phyloP scores from a whole-genome alignment of 2,888 invertebrate genomes.

The Trichogramma evanescens region DNA sequence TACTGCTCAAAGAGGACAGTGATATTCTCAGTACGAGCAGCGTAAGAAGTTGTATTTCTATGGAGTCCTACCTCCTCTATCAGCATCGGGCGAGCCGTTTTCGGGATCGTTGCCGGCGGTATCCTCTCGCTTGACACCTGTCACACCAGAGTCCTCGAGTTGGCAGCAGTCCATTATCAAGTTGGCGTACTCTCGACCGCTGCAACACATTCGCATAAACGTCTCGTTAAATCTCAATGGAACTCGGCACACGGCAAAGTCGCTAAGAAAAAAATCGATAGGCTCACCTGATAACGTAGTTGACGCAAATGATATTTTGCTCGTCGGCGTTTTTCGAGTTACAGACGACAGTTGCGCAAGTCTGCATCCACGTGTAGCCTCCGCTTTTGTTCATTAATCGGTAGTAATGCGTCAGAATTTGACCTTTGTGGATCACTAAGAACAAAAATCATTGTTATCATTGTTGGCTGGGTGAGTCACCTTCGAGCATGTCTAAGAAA shows the following conservation, averaged over 20 bases:
- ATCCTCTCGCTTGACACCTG: slow-evolving; percentile 79
- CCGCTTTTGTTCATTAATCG: slow-evolving; percentile 93
- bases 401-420: slow-evolving; percentile 93
- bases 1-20: too few relatives aligned
- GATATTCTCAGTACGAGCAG: too few relatives aligned
- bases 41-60: too few relatives aligned
- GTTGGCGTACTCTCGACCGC: slow-evolving; percentile 82
- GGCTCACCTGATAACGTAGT: slow-evolving; percentile 87
- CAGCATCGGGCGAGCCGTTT: slow-evolving; percentile 81
- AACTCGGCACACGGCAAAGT: neutral
- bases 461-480: too few relatives aligned
- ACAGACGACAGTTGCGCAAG: slow-evolving; percentile 93
- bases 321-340: slow-evolving; percentile 93
- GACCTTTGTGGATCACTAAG: slow-evolving; percentile 92
- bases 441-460: slow-evolving; percentile 33
- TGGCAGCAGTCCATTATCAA: slow-evolving; percentile 92
- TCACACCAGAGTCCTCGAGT: slow-evolving; percentile 68
- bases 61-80: slow-evolving; percentile 56
- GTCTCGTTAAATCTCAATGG: neutral
- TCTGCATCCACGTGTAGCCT: slow-evolving; percentile 94
- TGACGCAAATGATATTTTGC: slow-evolving; percentile 94
- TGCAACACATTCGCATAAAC: slow-evolving; percentile 45
- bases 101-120: slow-evolving; percentile 71
- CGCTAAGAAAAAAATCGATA: neutral
- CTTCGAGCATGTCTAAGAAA: too few relatives aligned